phyloP scores from a whole-genome alignment of 2,888 invertebrate species.

The Latrodectus hesperus region DNA sequence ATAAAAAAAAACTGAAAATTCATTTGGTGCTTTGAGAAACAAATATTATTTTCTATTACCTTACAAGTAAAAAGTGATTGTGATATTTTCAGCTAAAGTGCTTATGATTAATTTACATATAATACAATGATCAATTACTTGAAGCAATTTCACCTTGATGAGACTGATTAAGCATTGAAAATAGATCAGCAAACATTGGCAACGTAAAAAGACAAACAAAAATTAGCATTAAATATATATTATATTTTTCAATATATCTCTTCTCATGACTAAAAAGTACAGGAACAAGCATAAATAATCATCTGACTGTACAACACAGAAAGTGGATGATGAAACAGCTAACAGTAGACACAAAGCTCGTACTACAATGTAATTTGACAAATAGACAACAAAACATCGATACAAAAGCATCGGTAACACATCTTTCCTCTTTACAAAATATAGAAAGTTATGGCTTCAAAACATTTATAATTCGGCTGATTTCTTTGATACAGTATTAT shows the following conservation, averaged over 20 bases:
- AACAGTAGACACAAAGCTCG: conserved; percentile 65
- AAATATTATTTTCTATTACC: too few species aligned
- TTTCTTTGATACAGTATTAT: conserved; percentile 61
- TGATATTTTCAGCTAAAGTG: too few species aligned
- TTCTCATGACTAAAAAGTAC: conserved; percentile 65
- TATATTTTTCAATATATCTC: conserved; percentile 60
- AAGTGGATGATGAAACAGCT: conserved; percentile 55
- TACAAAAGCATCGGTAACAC: conserved; percentile 57
- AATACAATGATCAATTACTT: too few species aligned
- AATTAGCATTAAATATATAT: conserved; percentile 34
- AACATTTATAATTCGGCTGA: conserved; percentile 65
- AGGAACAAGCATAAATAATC: conserved; percentile 68
- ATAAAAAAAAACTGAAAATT: too few species aligned
- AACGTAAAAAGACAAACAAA: conserved; percentile 28
- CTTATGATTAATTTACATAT: too few species aligned
- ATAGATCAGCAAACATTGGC: neutral
- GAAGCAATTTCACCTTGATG: too few species aligned
- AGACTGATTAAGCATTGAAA: too few species aligned
- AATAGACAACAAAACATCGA: conserved; percentile 55
- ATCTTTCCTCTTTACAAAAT: conserved; percentile 64
- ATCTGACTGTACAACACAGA: conserved; percentile 67
- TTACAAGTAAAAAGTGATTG: too few species aligned
- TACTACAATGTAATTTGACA: conserved; percentile 47
- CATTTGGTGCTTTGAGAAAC: too few species aligned
- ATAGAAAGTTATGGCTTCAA: conserved; percentile 66